phyloP scores from a whole-genome alignment of 2,888 invertebrate genomes.

The Tanaodytes sp. region DNA sequence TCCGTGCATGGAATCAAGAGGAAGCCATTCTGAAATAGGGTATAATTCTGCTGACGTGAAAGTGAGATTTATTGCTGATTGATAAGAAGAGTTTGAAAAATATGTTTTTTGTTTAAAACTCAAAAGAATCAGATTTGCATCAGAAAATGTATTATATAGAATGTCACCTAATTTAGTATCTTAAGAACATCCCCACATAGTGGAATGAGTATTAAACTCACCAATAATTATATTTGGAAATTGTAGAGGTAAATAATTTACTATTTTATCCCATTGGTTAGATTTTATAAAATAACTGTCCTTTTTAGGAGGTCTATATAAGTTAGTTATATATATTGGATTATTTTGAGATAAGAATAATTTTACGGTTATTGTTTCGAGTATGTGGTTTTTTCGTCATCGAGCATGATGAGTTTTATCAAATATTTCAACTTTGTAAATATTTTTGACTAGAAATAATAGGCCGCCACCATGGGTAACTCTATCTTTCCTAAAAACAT shows the following conservation, averaged over 20 bases:
- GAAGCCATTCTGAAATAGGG: no score
- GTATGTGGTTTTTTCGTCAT: slow-evolving; percentile 5
- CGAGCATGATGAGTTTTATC: not conserved
- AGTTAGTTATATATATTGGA: slow-evolving; percentile 1
- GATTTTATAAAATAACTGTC: not conserved
- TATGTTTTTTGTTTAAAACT: no score
- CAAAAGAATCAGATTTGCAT: no score
- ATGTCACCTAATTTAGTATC: no score
- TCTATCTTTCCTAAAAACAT: slow-evolving; percentile 5
- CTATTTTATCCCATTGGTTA: slow-evolving; percentile 14
- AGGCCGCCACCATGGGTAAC: not conserved
- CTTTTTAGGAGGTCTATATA: slow-evolving; percentile 21
- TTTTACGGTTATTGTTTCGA: slow-evolving; percentile 18
- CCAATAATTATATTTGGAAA: not conserved
- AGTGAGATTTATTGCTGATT: no score
- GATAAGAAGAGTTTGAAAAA: no score
- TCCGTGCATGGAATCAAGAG: no score
- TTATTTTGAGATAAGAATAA: not conserved
- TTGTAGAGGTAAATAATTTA: slow-evolving; percentile 7
- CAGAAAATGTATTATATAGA: no score
- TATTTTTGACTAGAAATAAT: not conserved
- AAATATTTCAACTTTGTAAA: not conserved
- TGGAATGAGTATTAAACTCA: slow-evolving; percentile 13
- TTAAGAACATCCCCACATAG: no score
- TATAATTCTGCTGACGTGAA: no score